A percentile compares a stretch with the other conserved stretches of the same genome.
Conservation (phyloP, 2,797 vertebrate genomes). For the Onychomys leucogaster region DNA sequence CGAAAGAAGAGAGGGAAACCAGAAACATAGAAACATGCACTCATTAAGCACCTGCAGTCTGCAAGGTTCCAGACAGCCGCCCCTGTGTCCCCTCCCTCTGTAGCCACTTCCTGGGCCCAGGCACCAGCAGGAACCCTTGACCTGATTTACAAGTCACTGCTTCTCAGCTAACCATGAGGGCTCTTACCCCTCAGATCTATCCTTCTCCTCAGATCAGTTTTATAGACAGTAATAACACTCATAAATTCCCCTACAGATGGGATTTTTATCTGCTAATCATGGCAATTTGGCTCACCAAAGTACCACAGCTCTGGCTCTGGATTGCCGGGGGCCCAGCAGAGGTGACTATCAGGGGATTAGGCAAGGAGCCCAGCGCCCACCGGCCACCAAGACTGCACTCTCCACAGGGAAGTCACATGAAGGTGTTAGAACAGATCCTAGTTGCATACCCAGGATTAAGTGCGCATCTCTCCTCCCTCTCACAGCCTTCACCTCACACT, state of each 20-base stretch:
- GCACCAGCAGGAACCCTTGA: conserved; percentile 28
- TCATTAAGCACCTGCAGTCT: not conserved
- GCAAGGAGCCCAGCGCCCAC: conserved; percentile 22
- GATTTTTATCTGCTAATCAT: conserved; percentile 76
- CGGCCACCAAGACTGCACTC: conserved; percentile 29
- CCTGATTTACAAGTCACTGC: conserved; percentile 82
- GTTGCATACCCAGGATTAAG: not conserved
- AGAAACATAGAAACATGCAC: not conserved
- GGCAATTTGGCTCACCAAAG: not conserved
- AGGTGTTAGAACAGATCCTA: no score
- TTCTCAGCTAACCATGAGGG: not conserved
- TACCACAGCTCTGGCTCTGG: not conserved
- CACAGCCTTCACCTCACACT: accelerated
- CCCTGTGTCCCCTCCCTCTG: not conserved
- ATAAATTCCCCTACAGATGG: conserved; percentile 84
- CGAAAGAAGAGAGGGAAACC: not conserved
- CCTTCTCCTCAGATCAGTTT: conserved; percentile 15
- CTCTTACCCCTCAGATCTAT: conserved; percentile 62
- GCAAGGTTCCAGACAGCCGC: not conserved
- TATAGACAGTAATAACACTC: conserved; percentile 78
- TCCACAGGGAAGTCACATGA: not conserved
- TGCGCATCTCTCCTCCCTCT: accelerated
- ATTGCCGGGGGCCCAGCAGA: not conserved
- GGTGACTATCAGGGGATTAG: not conserved
- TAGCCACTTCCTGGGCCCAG: not conserved